These are phyloP conservation scores for Blastobasis adustella DNA, from an alignment of 2,888 invertebrate species.

Conservation along the genomic window DNA sequence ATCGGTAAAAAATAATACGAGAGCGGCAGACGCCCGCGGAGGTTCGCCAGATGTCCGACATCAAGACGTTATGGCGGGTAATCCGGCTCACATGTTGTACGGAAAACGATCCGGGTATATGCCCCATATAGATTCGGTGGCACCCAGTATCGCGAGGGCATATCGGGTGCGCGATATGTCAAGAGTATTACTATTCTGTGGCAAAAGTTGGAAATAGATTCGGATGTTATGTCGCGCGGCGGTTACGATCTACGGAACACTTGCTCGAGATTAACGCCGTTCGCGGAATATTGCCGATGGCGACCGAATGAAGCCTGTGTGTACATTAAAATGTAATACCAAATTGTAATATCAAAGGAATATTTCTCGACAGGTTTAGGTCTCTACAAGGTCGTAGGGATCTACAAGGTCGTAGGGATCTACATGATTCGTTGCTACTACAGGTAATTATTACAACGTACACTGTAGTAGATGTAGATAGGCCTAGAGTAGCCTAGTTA, in stretches of 20 bases:
- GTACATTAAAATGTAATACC: too few relatives aligned
- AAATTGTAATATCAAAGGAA: too few relatives aligned
- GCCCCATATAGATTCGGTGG: slow-evolving; percentile 13
- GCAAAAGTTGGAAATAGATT: slow-evolving; percentile 33
- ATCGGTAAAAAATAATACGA: slow-evolving; percentile 42
- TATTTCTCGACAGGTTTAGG: too few relatives aligned
- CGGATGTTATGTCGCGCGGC: slow-evolving; percentile 26
- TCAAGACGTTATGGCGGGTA: slow-evolving; percentile 65
- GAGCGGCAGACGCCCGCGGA: slow-evolving; percentile 47
- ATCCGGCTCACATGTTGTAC: slow-evolving; percentile 52
- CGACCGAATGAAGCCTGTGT: too few relatives aligned
- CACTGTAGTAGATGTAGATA: too few relatives aligned
- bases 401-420: too few relatives aligned
- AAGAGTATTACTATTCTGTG: slow-evolving; percentile 13
- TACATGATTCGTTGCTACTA: too few relatives aligned
- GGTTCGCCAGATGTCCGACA: slow-evolving; percentile 57
- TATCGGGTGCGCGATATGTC: slow-evolving; percentile 30
- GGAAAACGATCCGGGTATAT: slow-evolving; percentile 43
- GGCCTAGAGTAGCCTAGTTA: background rate
- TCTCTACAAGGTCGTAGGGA: too few relatives aligned
- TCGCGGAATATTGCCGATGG: too few relatives aligned
- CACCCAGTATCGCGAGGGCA: slow-evolving; percentile 8
- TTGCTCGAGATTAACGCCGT: too few relatives aligned
- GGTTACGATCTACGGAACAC: too few relatives aligned
- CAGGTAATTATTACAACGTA: too few relatives aligned